Evolutionary conservation across 2,113 vertebrate genomes (phyloP).

Genomic region (Tauraco erythrolophus): DNA sequence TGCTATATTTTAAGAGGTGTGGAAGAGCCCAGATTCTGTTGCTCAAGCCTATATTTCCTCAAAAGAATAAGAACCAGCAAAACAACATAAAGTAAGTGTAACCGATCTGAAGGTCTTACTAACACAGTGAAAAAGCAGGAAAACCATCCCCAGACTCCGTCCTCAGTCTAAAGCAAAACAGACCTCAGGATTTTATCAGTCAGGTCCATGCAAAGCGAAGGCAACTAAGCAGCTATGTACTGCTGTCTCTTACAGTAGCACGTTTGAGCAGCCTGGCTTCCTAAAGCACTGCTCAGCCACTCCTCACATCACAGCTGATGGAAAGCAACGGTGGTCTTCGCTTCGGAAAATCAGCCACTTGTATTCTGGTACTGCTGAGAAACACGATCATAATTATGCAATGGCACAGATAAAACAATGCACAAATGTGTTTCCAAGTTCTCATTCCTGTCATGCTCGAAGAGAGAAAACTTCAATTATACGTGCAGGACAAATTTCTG

Average conservation of each 20-base stretch:
- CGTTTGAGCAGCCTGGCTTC: background rate
- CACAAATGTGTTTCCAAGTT: background rate
- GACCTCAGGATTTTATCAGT: background rate
- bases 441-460: background rate
- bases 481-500: background rate
- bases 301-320: accelerated
- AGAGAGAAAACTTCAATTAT: background rate
- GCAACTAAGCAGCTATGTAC: background rate
- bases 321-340: accelerated
- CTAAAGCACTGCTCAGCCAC: background rate
- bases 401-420: background rate
- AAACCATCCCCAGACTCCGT: background rate
- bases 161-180: background rate
- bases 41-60: constrained; percentile 38
- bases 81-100: background rate
- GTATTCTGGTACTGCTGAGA: background rate
- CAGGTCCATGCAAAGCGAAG: accelerated
- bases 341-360: background rate
- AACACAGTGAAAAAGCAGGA: background rate
- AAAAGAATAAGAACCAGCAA: constrained; percentile 43
- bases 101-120: background rate
- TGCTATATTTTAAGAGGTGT: constrained; percentile 33
- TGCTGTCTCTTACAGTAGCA: background rate
- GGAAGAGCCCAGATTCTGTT: constrained; percentile 44
- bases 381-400: background rate